Evolutionary conservation across 2,797 vertebrate genomes (phyloP).

Genomic region (Meriones psammophilus): DNA sequence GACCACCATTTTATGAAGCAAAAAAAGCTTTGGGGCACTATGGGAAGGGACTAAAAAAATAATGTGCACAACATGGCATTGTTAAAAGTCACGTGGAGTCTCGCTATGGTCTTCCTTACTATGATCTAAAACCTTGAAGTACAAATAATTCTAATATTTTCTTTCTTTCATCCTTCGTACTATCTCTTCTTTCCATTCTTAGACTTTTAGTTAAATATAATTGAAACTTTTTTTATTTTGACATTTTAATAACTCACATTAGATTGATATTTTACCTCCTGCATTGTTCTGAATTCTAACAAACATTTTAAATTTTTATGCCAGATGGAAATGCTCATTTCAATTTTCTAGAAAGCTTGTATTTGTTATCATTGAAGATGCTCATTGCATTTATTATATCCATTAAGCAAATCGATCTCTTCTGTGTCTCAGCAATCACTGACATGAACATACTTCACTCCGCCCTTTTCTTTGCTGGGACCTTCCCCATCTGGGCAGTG

Average conservation of each 20-base stretch:
- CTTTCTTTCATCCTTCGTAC: background rate
- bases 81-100: background rate
- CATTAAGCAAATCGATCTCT: background rate
- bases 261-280: background rate
- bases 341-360: background rate
- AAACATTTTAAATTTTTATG: background rate
- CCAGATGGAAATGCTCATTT: background rate
- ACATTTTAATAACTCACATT: background rate
- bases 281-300: background rate
- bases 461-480: background rate
- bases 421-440: background rate
- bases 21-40: background rate
- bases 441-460: background rate
- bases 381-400: background rate
- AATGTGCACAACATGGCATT: background rate
- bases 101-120: background rate
- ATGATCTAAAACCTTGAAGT: background rate
- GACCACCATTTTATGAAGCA: background rate
- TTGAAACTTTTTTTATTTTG: background rate
- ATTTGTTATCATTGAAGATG: background rate
- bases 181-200: background rate
- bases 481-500: background rate
- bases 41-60: background rate
- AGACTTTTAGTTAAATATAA: background rate
- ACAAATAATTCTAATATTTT: background rate